These are phyloP conservation scores for Brevimyrus niger DNA, from an alignment of 2,113 vertebrate genomes.

Conservation along the genomic window DNA sequence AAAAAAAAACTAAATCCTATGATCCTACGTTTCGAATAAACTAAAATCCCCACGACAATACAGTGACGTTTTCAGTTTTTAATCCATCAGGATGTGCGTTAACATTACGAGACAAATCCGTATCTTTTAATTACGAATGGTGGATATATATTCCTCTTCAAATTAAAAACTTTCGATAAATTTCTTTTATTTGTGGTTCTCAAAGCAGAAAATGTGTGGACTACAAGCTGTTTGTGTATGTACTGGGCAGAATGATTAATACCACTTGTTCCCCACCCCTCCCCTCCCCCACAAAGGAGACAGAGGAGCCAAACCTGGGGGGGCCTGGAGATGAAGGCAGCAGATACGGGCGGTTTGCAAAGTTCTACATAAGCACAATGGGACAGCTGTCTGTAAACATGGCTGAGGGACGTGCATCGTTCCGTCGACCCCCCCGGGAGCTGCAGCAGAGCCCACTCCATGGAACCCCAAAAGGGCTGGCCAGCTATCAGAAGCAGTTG, in stretches of 20 bases:
- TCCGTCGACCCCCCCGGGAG: neutral
- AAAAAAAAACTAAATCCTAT: neutral
- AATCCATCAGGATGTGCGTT: neutral
- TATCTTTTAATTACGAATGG: neutral
- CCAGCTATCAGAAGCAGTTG: neutral
- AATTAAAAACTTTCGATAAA: neutral
- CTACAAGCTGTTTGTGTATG: neutral
- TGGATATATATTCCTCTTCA: neutral
- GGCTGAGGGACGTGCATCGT: neutral
- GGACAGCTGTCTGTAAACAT: neutral
- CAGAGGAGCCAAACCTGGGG: neutral
- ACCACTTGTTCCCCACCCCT: neutral
- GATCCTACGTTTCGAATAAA: neutral
- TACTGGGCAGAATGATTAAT: neutral
- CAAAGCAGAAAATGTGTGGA: neutral
- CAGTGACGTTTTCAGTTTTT: neutral
- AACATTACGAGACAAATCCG: neutral
- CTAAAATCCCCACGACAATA: neutral
- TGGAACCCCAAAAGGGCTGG: neutral
- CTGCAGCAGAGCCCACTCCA: neutral
- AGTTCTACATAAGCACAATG: neutral
- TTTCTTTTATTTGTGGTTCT: neutral
- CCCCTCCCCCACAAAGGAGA: neutral
- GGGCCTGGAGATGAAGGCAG: slow-evolving; percentile 3
- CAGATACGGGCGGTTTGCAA: neutral